Evolutionary conservation across 2,113 vertebrate genomes (phyloP).

Genomic region (Ursus arctos): DNA sequence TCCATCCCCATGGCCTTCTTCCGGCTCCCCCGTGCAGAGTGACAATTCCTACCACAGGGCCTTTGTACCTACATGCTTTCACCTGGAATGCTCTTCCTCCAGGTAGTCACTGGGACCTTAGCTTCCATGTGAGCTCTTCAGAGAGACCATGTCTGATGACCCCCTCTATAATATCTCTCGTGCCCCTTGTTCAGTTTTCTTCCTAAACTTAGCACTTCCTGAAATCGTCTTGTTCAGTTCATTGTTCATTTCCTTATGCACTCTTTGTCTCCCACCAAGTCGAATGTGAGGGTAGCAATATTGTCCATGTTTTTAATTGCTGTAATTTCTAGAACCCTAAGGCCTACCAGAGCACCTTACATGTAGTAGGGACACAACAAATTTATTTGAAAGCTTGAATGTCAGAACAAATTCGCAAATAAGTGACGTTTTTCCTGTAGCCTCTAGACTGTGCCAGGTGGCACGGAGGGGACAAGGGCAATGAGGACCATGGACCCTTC

Average conservation of each 20-base stretch:
- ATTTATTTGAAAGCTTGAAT: neutral
- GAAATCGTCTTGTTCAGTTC: neutral
- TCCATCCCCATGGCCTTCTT: accelerated
- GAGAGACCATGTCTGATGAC: accelerated
- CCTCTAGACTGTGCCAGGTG: neutral
- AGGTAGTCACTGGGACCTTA: accelerated
- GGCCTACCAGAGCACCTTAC: neutral
- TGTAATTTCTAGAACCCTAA: neutral
- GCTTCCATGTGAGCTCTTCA: neutral
- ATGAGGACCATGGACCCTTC: neutral
- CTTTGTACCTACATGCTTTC: neutral
- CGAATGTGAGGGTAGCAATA: neutral
- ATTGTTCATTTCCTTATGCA: neutral
- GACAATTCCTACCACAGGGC: accelerated
- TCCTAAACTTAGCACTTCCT: neutral
- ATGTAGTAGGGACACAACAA: neutral
- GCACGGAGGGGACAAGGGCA: neutral
- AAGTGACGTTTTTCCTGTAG: neutral
- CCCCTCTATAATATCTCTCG: accelerated
- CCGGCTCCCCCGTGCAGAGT: accelerated
- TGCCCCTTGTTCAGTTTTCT: neutral
- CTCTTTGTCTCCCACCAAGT: neutral
- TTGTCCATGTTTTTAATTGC: neutral
- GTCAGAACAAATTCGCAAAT: neutral
- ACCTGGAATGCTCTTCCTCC: neutral